Evolutionary conservation across 23 tunicate species (phyloP).

Genomic region (Trididemnum clinides): DNA sequence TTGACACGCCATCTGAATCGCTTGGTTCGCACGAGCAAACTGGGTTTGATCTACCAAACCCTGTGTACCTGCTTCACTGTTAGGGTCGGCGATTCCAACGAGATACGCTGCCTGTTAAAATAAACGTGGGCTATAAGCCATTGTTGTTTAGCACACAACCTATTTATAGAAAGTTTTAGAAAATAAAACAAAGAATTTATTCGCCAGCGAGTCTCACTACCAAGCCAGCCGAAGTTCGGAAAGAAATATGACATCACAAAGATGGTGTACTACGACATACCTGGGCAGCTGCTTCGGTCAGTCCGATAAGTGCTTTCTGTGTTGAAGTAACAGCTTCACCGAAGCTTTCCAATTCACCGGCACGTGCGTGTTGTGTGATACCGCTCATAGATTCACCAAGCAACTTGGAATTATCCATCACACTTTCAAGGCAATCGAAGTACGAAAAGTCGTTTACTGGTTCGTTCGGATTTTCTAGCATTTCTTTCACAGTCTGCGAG

Average conservation of each 20-base stretch:
- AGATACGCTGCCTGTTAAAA: conserved; percentile 81
- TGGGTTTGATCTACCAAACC: conserved; percentile 95
- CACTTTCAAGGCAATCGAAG: conserved; percentile 93
- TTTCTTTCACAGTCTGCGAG: conserved; percentile 85
- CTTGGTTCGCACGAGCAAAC: conserved; percentile 94
- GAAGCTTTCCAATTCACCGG: conserved; percentile 87
- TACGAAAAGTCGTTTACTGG: conserved; percentile 94
- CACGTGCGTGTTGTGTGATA: conserved; percentile 95
- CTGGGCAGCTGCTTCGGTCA: conserved; percentile 98
- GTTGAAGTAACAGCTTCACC: conserved; percentile 88
- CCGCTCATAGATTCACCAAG: conserved; percentile 96
- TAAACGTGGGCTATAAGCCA: no score
- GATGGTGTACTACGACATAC: conserved; percentile 5
- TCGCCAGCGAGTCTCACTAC: background rate
- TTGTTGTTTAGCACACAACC: no score
- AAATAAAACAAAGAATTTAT: no score
- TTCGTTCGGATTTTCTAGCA: conserved; percentile 90
- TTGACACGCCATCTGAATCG: conserved; percentile 96
- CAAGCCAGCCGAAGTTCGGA: background rate
- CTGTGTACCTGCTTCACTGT: conserved; percentile 91
- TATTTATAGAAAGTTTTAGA: no score
- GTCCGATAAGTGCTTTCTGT: conserved; percentile 82
- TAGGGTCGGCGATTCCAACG: conserved; percentile 97
- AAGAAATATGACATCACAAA: background rate
- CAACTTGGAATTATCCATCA: conserved; percentile 87